phyloP scores from a whole-genome alignment of 2,797 vertebrate genomes.

The Brotogeris chrysoptera region DNA sequence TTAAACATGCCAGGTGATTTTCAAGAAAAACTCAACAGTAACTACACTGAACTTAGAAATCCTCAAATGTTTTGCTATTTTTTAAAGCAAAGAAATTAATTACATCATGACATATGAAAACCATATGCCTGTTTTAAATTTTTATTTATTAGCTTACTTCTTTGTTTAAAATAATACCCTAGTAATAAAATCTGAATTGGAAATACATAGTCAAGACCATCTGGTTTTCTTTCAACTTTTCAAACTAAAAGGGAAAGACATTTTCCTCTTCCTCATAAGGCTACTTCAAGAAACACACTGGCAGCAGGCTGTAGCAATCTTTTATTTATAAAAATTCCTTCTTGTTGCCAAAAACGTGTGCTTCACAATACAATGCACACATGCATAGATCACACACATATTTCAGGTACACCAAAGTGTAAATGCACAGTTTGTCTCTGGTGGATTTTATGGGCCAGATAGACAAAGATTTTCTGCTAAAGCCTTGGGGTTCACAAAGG shows the following conservation, averaged over 20 bases:
- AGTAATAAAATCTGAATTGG: conserved; percentile 6
- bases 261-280: background rate
- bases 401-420: background rate
- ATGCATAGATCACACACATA: background rate
- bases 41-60: background rate
- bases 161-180: background rate
- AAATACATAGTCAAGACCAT: background rate
- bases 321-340: background rate
- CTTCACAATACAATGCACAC: background rate
- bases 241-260: background rate
- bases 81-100: background rate
- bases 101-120: background rate
- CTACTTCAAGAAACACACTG: background rate
- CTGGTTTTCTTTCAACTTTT: background rate
- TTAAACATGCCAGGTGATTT: background rate
- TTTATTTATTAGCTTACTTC: background rate
- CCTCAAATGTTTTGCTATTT: background rate
- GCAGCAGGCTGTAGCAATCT: background rate
- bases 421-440: background rate
- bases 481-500: background rate
- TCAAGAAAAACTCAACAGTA: background rate
- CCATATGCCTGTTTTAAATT: background rate
- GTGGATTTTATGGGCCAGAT: background rate
- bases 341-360: background rate
- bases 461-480: background rate